Percentiles rank a stretch among this genome's conserved stretches.
These are phyloP conservation scores for Drosophila melanosoma DNA, from an alignment of 2,888 invertebrate genomes.

Conservation along the genomic window DNA sequence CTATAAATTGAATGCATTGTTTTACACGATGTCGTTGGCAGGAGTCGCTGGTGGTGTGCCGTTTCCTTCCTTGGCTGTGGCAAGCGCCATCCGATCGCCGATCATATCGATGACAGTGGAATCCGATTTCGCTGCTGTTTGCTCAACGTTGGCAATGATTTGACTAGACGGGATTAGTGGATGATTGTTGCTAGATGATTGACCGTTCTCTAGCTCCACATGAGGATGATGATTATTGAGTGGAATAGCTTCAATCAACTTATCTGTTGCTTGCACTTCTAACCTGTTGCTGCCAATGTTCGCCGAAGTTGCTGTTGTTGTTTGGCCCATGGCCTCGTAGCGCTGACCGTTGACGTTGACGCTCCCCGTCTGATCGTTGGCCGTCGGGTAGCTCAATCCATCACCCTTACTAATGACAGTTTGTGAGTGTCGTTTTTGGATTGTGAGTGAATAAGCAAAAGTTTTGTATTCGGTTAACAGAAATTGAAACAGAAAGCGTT, in stretches of 20 bases:
- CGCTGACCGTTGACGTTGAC: constrained; percentile 27
- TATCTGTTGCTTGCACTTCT: constrained; percentile 82
- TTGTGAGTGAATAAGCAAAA: constrained; percentile 69
- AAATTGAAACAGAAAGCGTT: constrained; percentile 32
- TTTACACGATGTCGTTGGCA: constrained; percentile 34
- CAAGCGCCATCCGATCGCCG: constrained; percentile 46
- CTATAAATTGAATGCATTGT: constrained; percentile 17
- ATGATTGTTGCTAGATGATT: constrained; percentile 30
- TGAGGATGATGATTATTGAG: constrained; percentile 66
- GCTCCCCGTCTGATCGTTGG: constrained; percentile 56
- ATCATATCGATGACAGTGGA: constrained; percentile 54
- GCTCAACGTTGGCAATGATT: constrained; percentile 45
- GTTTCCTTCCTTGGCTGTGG: constrained; percentile 61
- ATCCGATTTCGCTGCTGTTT: constrained; percentile 9
- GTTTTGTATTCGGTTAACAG: constrained; percentile 61
- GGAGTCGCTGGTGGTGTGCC: constrained; percentile 13
- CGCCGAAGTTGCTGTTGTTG: constrained; percentile 81
- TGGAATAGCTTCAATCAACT: constrained; percentile 82
- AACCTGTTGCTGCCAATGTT: constrained; percentile 68
- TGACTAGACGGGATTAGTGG: constrained; percentile 49
- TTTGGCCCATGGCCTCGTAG: constrained; percentile 96
- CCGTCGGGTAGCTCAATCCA: constrained; percentile 93
- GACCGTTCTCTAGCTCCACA: constrained; percentile 51
- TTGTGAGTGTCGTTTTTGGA: constrained; percentile 26
- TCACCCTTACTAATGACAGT: constrained; percentile 91